phyloP scores from a whole-genome alignment of 2,113 vertebrate genomes.

The Rousettus leschenaultii region DNA sequence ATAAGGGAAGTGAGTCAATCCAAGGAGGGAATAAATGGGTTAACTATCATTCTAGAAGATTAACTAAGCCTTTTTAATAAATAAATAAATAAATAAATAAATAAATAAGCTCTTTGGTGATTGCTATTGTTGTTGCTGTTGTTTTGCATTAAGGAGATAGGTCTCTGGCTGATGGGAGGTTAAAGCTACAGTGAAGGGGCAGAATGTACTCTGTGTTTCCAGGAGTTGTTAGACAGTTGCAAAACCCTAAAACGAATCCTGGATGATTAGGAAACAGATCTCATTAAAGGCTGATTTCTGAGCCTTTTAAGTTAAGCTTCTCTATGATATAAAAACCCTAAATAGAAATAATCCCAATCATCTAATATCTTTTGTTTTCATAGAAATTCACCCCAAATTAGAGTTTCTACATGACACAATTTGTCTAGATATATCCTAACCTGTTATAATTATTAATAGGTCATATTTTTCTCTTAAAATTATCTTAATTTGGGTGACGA shows the following conservation, averaged over 20 bases:
- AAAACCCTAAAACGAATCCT: conserved; percentile 4
- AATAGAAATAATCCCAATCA: neutral
- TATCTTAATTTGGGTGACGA: neutral
- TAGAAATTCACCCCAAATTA: neutral
- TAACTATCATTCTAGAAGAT: neutral
- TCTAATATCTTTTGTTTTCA: neutral
- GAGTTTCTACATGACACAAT: neutral
- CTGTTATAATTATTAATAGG: neutral
- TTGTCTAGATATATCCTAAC: neutral
- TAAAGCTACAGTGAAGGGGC: neutral
- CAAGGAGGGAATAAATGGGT: neutral
- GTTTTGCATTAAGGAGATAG: neutral
- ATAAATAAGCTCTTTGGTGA: neutral
- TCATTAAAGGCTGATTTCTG: neutral
- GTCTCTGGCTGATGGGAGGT: neutral
- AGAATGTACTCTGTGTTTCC: neutral
- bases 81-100: neutral
- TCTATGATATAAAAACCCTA: neutral
- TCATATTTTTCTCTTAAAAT: neutral
- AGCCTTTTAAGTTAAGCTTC: neutral
- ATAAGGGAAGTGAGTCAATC: neutral
- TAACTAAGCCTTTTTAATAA: neutral
- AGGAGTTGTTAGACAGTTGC: neutral
- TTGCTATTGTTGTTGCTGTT: neutral
- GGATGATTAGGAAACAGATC: neutral